These are phyloP conservation scores for Notechis scutatus DNA, from an alignment of 2,113 vertebrate species.

Conservation along the genomic window DNA sequence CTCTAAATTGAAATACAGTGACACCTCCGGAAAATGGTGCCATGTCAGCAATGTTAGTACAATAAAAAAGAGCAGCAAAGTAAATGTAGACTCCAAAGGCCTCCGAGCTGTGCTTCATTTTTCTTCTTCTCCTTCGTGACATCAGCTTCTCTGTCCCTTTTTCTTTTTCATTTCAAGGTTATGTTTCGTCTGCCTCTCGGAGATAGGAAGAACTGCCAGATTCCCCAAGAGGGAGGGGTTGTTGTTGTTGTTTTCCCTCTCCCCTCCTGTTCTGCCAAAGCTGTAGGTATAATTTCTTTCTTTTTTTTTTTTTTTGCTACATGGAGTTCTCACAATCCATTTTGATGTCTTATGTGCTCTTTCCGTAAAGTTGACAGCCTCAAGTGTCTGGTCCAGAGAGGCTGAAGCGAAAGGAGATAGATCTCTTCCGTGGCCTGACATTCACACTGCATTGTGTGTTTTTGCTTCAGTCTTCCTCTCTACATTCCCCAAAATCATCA, in stretches of 20 bases:
- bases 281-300: constrained; percentile 52
- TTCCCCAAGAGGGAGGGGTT: constrained; percentile 43
- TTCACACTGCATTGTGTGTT: neutral
- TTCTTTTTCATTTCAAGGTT: constrained; percentile 56
- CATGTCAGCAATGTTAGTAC: constrained; percentile 45
- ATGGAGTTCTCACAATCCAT: constrained; percentile 52
- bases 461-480: neutral
- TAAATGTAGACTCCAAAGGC: constrained; percentile 43
- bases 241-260: neutral
- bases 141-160: constrained; percentile 42
- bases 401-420: neutral
- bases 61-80: constrained; percentile 55
- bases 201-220: constrained; percentile 51
- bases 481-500: neutral
- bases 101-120: neutral
- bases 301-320: constrained; percentile 53
- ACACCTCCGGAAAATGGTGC: constrained; percentile 44
- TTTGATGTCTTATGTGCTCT: constrained; percentile 46
- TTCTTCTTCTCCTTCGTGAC: constrained; percentile 34
- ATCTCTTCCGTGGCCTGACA: neutral
- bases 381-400: constrained; percentile 6
- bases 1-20: constrained; percentile 49
- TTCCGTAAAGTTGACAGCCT: constrained; percentile 51
- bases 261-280: constrained; percentile 51
- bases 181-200: constrained; percentile 41